Percentiles rank a stretch among this genome's conserved stretches.
phyloP scores from a whole-genome alignment of 2,888 invertebrate genomes.

The Eupeodes latifasciatus region DNA sequence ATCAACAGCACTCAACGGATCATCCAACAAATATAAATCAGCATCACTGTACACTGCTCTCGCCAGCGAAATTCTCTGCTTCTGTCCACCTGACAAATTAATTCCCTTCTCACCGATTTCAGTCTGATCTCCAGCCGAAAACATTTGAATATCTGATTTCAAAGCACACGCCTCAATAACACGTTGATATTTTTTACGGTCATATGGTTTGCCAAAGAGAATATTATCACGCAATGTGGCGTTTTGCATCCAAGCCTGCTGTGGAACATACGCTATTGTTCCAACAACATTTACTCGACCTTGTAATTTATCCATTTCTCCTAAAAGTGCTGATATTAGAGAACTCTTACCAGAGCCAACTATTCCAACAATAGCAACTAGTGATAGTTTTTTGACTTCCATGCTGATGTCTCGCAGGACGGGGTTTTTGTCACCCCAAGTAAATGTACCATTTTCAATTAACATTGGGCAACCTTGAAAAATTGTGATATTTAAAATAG shows the following conservation, averaged over 20 bases:
- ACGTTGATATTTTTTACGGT: conserved; percentile 89
- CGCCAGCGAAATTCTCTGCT: conserved; percentile 95
- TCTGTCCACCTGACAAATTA: conserved; percentile 91
- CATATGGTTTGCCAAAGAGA: conserved; percentile 91
- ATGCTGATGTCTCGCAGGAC: conserved; percentile 91
- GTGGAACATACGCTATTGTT: conserved; percentile 92
- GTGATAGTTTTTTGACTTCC: conserved; percentile 87
- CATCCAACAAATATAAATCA: conserved; percentile 96
- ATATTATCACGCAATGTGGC: conserved; percentile 96
- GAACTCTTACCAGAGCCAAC: conserved; percentile 96
- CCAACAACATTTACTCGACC: conserved; percentile 91
- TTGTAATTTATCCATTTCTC: conserved; percentile 95
- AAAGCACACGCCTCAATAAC: conserved; percentile 96
- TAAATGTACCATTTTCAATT: conserved; percentile 94
- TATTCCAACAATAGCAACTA: conserved; percentile 94
- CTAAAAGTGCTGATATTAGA: conserved; percentile 92
- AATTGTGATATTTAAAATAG: conserved; percentile 59
- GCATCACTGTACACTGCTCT: conserved; percentile 95
- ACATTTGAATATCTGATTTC: conserved; percentile 94
- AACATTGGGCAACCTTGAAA: conserved; percentile 89
- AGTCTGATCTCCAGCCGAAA: conserved; percentile 97
- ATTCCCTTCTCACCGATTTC: conserved; percentile 99
- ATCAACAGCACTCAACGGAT: conserved; percentile 98
- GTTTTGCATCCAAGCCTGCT: conserved; percentile 99
- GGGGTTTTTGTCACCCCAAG: conserved; percentile 92